phyloP scores from a whole-genome alignment of 92 coral and sea anemone species.

The Siderastrea radians region DNA sequence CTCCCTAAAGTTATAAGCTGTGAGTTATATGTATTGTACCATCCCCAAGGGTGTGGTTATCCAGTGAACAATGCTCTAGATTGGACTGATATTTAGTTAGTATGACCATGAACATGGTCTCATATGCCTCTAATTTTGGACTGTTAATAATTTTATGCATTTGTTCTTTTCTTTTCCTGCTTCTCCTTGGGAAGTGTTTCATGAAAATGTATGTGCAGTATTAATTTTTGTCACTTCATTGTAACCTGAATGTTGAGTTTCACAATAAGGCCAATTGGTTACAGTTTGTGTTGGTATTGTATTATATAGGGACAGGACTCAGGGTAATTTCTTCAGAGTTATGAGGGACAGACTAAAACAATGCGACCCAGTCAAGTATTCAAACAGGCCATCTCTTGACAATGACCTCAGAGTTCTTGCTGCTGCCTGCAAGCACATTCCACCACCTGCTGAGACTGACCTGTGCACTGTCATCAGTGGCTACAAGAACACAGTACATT shows the following conservation, averaged over 20 bases:
- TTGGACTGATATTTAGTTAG: too few species aligned
- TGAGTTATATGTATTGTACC: too few species aligned
- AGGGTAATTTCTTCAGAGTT: conserved; percentile 8
- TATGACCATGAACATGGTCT: too few species aligned
- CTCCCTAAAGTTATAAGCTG: too few species aligned
- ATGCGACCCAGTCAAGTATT: conserved; percentile 13
- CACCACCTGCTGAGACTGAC: conserved; percentile 8
- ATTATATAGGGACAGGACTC: conserved; percentile 13
- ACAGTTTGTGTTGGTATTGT: background rate
- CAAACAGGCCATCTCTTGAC: conserved; percentile 13
- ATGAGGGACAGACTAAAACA: conserved; percentile 9
- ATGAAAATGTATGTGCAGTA: background rate
- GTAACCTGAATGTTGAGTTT: too few species aligned
- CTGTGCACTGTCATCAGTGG: background rate
- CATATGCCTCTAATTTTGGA: too few species aligned
- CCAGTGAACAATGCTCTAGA: too few species aligned
- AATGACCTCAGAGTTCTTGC: conserved; percentile 30
- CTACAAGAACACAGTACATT: conserved; percentile 9
- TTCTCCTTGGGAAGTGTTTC: background rate
- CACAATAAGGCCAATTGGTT: background rate
- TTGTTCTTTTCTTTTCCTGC: too few species aligned
- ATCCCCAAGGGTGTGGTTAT: too few species aligned
- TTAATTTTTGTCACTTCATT: background rate
- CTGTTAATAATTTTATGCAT: too few species aligned
- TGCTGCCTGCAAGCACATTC: conserved; percentile 24